These are phyloP conservation scores for Dendrocincla fuliginosa DNA, from an alignment of 2,797 vertebrate species.

Conservation along the genomic window DNA sequence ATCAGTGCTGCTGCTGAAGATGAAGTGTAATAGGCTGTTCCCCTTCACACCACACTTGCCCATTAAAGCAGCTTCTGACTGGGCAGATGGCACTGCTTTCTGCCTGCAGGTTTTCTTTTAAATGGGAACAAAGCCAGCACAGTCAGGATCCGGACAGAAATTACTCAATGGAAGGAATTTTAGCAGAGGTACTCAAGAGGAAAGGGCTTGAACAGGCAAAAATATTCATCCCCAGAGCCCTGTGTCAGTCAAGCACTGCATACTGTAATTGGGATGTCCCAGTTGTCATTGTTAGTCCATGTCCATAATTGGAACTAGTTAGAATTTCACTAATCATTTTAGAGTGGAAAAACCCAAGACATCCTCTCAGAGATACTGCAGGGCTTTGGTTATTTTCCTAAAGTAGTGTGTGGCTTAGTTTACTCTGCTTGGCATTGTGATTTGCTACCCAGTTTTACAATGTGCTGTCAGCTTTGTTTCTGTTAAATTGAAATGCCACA, in stretches of 20 bases:
- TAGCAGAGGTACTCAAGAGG: slow-evolving; percentile 30
- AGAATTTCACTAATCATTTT: slow-evolving; percentile 31
- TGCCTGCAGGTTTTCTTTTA: slow-evolving; percentile 51
- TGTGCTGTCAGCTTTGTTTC: slow-evolving; percentile 44
- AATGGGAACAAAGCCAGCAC: slow-evolving; percentile 36
- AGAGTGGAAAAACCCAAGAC: not conserved
- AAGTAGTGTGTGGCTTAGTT: slow-evolving; percentile 16
- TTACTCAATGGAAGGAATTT: slow-evolving; percentile 56
- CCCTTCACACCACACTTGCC: not conserved
- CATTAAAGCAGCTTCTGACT: slow-evolving; percentile 39
- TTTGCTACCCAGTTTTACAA: slow-evolving; percentile 8
- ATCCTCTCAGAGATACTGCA: not conserved
- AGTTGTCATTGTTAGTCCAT: not conserved
- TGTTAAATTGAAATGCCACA: slow-evolving; percentile 52
- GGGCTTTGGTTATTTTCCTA: slow-evolving; percentile 28
- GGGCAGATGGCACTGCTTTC: slow-evolving; percentile 50
- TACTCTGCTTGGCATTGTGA: slow-evolving; percentile 11
- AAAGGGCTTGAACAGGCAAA: slow-evolving; percentile 23
- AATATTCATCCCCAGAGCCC: slow-evolving; percentile 4
- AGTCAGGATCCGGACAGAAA: slow-evolving; percentile 39
- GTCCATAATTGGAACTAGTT: not conserved
- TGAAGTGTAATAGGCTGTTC: not conserved
- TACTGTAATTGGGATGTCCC: slow-evolving; percentile 3
- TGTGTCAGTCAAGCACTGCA: not conserved
- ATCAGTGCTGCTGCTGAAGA: not conserved